Evolutionary conservation across 2,888 invertebrate species (phyloP), one percentile per base, ranked within the genome.

Genomic region (Stenodema calcarata): DNA sequence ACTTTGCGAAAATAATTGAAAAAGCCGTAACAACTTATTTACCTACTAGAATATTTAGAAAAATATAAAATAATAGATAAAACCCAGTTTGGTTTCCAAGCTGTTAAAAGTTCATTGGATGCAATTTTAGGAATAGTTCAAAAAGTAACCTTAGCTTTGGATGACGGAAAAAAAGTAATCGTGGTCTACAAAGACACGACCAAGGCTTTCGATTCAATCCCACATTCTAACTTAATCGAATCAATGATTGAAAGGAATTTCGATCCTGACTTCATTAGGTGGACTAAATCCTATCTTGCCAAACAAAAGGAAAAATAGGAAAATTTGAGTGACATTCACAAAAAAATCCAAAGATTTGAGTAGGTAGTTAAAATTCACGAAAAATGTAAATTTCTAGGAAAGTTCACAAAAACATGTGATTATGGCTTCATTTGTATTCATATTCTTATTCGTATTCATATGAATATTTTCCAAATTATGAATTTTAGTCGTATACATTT

Each of bases 121-220:
- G 76, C 76, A 75, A 27, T 75, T 16, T 11, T 27, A n/a, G 18
- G 76, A 9, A 11, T 75, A 27, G 76, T 75, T 6, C 27, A 75
- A 27, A 75, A 27, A 9, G n/a, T 75, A 9, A 75, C 76, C 7
- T 27, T 75, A 9, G 76, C 76, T 7, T n/a, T 75, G 41, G 76
- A 75, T 7, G 28, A 28, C 27, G 44, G 79, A 41, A 27, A 79
- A 79, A 79, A 79, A 79, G 79, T 79, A 79, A n/a, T 79, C 11
- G 79, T 79, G 9, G 79, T 79, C 9, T 79, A 44, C 27, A 79
- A 79, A 27, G 79, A 79, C 42, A 42, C 44, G 79, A 79, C 79
- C 9, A 79, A 79, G 18, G n/a, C n/a, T n/a, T n/a, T n/a, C n/a
- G n/a, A n/a, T n/a, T n/a, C n/a, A n/a, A n/a, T n/a, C n/a, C n/a